Evolutionary conservation across 2,888 invertebrate species (phyloP), one percentile per base, ranked within the genome.

Genomic region (Campoplex capitator): DNA sequence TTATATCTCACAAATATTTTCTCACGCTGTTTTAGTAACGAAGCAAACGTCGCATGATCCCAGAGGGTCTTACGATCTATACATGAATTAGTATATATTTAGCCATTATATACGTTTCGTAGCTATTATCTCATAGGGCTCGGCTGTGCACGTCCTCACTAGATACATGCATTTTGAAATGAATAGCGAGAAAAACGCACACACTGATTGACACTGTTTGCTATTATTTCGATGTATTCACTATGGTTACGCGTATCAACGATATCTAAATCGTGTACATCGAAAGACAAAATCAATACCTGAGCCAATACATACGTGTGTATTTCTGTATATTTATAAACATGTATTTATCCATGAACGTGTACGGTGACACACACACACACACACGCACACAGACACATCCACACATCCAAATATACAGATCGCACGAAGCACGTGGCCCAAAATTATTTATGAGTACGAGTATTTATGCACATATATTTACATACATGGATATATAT

Each of bases 41-140:
- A 58, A 42, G 11, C 18, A 70, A n/a, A 70, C 56, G 70, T 58
- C 45, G 23, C 23, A 79, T 56, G 70, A 54, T 54, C 68, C 23
- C 38, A 32, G 18, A 56, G n/a, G 38, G 56, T 56, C 70, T 58
- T 58, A 38, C 13, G 23, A 28, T 16, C 18, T 13, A 3, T 28
- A 54, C n/a, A 23, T 45, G 67, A 67, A 48, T 76, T 23, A 18
- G 42, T 70, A 54, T 23, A 78, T 48, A 78, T 65, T 67, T 32
- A 13, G 35, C 23, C 13, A 8, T 51, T 42, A 38, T 70, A 42
- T 70, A 56, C n/a, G 35, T 18, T 18, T 35, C 45, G 8, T 42
- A 42, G 65, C 42, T 42, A 77, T 78, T 48, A 54, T 78, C 54
- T 78, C 78, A 8, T 18, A 51, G 78, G 56, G 77, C 38, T 68